Evolutionary conservation across 2,888 invertebrate species (phyloP), one percentile per base, ranked within the genome.

Genomic region (Xylota sylvarum): DNA sequence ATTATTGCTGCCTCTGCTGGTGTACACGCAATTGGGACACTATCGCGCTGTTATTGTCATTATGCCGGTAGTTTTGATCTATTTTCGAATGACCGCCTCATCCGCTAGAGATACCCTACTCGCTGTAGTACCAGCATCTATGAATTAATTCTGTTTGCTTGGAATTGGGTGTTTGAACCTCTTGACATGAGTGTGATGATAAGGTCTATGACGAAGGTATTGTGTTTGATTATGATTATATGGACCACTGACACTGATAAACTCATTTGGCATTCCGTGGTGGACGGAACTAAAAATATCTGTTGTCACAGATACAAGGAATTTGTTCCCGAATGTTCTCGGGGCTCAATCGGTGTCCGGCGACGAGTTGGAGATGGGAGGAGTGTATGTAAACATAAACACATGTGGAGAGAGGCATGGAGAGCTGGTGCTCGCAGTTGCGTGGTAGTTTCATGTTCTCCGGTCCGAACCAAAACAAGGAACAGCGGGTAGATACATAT

Each of bases 31-130:
- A n/a, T 17, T 19, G 6, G 14, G 12, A 58, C 48, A 32, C 60
- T 27, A 12, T 52, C 32, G 10, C 56, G 10, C 56, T 67, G 73
- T 30, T 40, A 23, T 19, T 82, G 69, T 79, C 70, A 70, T 80
- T 50, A 58, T 17, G 81, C 81, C 81, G 81, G 81, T 62, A 81
- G 80, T 73, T 80, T 65, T 73, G 73, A 67, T 80, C 80, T 80
- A 80, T 80, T 80, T 80, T 73, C 27, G 65, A 73, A 60, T 27
- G 58, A 58, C 23, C 14, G 37, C 17, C 73, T 50, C 80, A 73
- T 80, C 65, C 73, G 73, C 23, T 67, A 43, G 65, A 48, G 65
- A 80, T 73, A 73, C 55, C 10, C 2, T 48, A 19, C 9, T 27
- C 27, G 64, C 27, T 7, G 23, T 46, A 30, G 1, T 23, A 60